phyloP scores from a whole-genome alignment of 2,113 vertebrate genomes.

The Glaucidium brasilianum region DNA sequence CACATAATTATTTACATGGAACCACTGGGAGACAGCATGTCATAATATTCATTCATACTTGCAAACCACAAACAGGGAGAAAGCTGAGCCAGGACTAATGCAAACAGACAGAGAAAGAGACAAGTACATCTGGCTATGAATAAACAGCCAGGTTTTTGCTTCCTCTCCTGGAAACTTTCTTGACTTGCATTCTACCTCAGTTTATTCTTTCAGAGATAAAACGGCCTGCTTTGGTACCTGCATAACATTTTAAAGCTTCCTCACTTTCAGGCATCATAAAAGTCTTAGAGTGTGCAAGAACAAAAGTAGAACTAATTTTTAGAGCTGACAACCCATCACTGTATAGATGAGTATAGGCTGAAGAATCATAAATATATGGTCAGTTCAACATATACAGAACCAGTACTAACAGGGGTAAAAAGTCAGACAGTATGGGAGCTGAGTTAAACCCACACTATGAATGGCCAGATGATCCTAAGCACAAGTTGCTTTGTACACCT shows the following conservation, averaged over 20 bases:
- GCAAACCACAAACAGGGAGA: constrained; percentile 2
- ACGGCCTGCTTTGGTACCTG: not conserved
- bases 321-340: not conserved
- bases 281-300: not conserved
- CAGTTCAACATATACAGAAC: not conserved
- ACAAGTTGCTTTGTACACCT: not conserved
- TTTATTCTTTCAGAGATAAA: constrained; percentile 9
- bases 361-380: not conserved
- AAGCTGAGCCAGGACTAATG: not conserved
- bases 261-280: not conserved
- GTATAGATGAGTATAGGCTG: not conserved
- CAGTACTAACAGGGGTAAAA: not conserved
- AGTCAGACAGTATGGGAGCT: not conserved
- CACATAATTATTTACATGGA: not conserved
- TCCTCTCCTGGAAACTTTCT: constrained; percentile 47
- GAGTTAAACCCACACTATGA: not conserved
- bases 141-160: constrained; percentile 41
- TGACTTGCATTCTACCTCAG: not conserved
- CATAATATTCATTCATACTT: constrained; percentile 19
- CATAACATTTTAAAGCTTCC: not conserved
- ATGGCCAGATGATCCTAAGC: not conserved
- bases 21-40: not conserved
- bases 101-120: constrained; percentile 22
- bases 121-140: constrained; percentile 19
- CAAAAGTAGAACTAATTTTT: not conserved